Conservation (phyloP, 2,797 vertebrate genomes). For the Ceyx erithaca region DNA sequence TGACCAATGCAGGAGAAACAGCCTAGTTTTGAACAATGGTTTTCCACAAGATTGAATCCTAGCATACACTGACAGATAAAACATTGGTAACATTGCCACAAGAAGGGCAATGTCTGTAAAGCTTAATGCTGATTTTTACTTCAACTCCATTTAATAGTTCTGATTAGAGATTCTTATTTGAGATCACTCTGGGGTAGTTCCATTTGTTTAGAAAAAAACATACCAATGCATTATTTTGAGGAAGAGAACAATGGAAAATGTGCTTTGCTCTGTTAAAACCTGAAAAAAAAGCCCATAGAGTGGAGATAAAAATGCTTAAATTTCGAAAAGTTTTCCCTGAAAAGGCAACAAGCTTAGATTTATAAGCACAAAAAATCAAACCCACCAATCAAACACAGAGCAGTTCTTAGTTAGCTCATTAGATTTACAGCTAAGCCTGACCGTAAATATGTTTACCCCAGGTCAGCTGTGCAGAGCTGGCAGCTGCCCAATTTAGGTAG, state of each 20-base stretch:
- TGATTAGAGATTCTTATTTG: not conserved
- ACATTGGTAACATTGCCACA: not conserved
- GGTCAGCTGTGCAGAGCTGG: conserved; percentile 39
- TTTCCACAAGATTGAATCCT: not conserved
- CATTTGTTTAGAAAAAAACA: not conserved
- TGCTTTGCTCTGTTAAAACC: not conserved
- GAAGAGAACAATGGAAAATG: not conserved
- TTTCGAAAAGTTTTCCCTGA: not conserved
- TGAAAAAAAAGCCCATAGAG: not conserved
- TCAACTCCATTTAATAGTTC: not conserved
- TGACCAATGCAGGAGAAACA: not conserved
- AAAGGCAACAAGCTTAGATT: not conserved
- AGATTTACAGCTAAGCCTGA: conserved; percentile 25
- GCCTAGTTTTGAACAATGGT: not conserved
- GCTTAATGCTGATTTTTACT: not conserved
- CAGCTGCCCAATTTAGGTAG: not conserved
- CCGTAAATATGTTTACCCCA: conserved; percentile 16
- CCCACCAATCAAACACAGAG: not conserved
- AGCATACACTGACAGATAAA: not conserved
- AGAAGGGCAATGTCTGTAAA: not conserved
- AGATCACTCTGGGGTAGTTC: not conserved
- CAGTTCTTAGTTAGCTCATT: conserved; percentile 18
- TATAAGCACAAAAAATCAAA: not conserved
- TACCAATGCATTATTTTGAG: not conserved
- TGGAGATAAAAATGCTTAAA: not conserved